Evolutionary conservation across 2,888 invertebrate genomes (phyloP).

Genomic region (Cosmopolites sordidus): DNA sequence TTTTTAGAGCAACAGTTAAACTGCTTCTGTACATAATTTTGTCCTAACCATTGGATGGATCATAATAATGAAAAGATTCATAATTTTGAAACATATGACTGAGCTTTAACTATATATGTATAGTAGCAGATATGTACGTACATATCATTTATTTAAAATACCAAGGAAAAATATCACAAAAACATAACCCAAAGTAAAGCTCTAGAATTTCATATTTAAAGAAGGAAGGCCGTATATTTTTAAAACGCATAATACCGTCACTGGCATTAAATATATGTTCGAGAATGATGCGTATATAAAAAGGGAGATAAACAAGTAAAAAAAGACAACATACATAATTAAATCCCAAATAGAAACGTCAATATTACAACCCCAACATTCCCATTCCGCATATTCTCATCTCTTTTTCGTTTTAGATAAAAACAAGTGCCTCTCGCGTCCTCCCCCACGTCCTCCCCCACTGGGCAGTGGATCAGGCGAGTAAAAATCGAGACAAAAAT

Average conservation of each 20-base stretch:
- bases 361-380: conserved; percentile 41
- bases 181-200: background rate
- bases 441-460: conserved; percentile 24
- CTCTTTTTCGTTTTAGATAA: conserved; percentile 29
- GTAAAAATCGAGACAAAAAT: background rate
- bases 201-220: background rate
- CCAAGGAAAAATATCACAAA: background rate
- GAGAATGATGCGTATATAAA: conserved; percentile 28
- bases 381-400: conserved; percentile 41
- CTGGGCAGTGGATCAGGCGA: conserved; percentile 17
- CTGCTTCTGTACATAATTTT: no score
- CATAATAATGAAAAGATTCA: no score
- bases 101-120: no score
- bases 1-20: no score
- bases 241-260: background rate
- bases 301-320: conserved; percentile 41
- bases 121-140: no score
- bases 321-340: conserved; percentile 47
- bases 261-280: background rate
- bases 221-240: background rate
- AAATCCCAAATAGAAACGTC: conserved; percentile 51
- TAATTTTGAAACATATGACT: no score
- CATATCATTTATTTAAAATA: no score
- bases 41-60: no score
- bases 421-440: conserved; percentile 26